Conservation (phyloP, 2,888 invertebrate genomes). For the Lysandra coridon region DNA sequence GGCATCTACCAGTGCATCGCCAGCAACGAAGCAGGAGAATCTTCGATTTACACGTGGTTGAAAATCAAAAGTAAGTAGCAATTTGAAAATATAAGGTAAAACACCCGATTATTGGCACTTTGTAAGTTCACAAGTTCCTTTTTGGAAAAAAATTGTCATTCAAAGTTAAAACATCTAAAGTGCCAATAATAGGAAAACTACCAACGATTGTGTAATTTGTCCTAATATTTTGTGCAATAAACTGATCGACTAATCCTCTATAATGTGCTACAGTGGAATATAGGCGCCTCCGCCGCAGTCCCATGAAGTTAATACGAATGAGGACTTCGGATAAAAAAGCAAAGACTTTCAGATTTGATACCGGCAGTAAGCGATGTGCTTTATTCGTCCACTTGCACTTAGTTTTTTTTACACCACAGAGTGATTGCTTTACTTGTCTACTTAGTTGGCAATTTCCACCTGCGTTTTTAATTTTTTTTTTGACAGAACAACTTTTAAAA, state of each 20-base stretch:
- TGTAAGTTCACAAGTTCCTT: neutral
- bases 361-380: constrained; percentile 77
- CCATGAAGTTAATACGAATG: constrained; percentile 83
- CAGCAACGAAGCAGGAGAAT: constrained; percentile 93
- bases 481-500: neutral
- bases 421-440: constrained; percentile 55
- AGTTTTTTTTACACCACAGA: constrained; percentile 55
- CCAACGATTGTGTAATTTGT: neutral
- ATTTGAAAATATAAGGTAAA: constrained; percentile 5
- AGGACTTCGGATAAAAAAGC: constrained; percentile 79
- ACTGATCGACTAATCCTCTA: constrained; percentile 48
- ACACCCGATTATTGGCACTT: neutral
- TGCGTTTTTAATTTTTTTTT: constrained; percentile 9
- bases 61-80: constrained; percentile 94
- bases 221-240: constrained; percentile 33
- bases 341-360: constrained; percentile 82
- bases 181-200: neutral
- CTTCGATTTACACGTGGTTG: constrained; percentile 94
- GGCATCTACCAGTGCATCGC: constrained; percentile 98
- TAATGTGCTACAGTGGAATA: constrained; percentile 69
- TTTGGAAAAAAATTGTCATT: no score
- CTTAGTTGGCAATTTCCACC: constrained; percentile 18
- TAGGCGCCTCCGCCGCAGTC: constrained; percentile 79
- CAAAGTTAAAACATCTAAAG: neutral
- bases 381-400: constrained; percentile 42